phyloP scores from a whole-genome alignment of 2,113 vertebrate species.

The Neotoma lepida region DNA sequence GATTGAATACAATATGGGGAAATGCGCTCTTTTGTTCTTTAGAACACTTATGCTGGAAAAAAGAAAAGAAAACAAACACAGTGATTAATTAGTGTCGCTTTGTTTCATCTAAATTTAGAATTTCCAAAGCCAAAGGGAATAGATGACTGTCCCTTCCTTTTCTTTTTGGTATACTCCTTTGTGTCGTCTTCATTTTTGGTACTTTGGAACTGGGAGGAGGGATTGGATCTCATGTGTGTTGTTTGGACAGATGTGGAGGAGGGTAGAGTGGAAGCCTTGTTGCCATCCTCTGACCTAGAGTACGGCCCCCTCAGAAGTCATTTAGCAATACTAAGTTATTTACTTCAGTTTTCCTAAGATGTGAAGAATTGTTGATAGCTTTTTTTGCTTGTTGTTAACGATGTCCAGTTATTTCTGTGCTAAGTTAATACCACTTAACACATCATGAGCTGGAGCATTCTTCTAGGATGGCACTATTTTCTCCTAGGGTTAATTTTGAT shows the following conservation, averaged over 20 bases:
- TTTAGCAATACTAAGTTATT: background rate
- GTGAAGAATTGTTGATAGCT: background rate
- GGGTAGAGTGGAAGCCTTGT: background rate
- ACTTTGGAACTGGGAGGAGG: background rate
- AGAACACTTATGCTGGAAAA: slow-evolving; percentile 59
- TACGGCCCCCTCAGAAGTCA: background rate
- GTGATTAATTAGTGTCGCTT: background rate
- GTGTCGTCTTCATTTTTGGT: background rate
- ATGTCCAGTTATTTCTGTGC: background rate
- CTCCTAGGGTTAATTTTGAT: slow-evolving; percentile 24
- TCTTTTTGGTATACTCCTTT: background rate
- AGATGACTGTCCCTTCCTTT: background rate
- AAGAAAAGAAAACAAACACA: background rate
- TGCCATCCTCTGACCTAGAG: background rate
- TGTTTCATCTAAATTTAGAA: background rate
- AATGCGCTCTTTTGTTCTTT: slow-evolving; percentile 29
- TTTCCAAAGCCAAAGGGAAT: background rate
- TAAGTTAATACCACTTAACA: background rate
- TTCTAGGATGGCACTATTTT: background rate
- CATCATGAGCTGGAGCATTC: background rate
- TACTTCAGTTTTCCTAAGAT: background rate
- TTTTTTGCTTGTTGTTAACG: background rate
- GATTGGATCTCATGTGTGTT: background rate
- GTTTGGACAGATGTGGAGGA: background rate
- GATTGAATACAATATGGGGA: slow-evolving; percentile 50